A percentile compares a stretch with the other conserved stretches of the same genome.
Conservation (phyloP, 2,113 vertebrate genomes). For the Nyctibius bracteatus region DNA sequence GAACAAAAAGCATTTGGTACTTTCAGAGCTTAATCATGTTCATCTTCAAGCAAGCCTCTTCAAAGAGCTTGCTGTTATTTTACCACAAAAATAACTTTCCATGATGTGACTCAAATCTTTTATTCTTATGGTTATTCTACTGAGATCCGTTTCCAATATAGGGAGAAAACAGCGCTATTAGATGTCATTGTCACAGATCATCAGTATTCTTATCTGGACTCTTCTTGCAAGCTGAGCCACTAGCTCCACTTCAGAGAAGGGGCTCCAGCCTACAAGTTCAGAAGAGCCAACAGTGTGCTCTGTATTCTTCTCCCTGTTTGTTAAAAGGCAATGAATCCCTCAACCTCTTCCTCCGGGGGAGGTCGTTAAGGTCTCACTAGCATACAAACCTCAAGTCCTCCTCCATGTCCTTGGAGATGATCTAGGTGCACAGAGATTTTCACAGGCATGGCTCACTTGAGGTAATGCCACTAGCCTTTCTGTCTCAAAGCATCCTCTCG, state of each 20-base stretch:
- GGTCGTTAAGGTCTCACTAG: background rate
- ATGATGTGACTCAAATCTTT: background rate
- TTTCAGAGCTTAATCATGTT: background rate
- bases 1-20: background rate
- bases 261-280: background rate
- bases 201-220: background rate
- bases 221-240: background rate
- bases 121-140: background rate
- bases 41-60: background rate
- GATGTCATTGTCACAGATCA: background rate
- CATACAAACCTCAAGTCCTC: background rate
- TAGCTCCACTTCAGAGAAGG: background rate
- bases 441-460: background rate
- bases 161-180: background rate
- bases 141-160: background rate
- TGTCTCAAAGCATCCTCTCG: background rate
- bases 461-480: background rate
- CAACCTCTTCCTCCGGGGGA: background rate
- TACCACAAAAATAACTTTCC: background rate
- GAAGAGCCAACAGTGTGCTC: background rate
- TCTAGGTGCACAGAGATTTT: background rate
- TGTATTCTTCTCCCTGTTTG: background rate
- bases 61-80: background rate
- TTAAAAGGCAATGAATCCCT: background rate
- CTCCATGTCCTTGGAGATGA: background rate